Percentiles rank a stretch among this genome's conserved stretches.
Conservation (phyloP, 2,888 invertebrate species). For the Macaria notata region DNA sequence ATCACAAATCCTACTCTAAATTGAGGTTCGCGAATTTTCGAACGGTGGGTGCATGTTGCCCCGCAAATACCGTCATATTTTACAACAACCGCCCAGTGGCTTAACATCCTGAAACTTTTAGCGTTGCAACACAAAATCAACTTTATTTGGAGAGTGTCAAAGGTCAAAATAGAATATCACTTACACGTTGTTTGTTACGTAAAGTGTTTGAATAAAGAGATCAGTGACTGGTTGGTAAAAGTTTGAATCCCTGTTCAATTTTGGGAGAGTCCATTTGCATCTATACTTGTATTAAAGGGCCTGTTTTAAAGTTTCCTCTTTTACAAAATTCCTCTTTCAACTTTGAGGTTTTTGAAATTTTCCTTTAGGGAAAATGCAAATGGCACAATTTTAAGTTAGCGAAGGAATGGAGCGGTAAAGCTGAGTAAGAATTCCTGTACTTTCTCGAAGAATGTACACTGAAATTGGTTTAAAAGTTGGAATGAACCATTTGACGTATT, state of each 20-base stretch:
- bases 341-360: conserved; percentile 32
- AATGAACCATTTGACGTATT: no score
- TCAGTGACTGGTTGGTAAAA: conserved; percentile 61
- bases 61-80: conserved; percentile 58
- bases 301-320: conserved; percentile 40
- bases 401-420: conserved; percentile 9
- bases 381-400: conserved; percentile 17
- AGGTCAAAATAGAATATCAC: conserved; percentile 24
- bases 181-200: conserved; percentile 16
- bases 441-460: background rate
- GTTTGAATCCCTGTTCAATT: conserved; percentile 67
- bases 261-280: conserved; percentile 67
- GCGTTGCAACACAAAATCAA: conserved; percentile 32
- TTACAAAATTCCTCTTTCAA: conserved; percentile 39
- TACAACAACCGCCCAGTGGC: conserved; percentile 36
- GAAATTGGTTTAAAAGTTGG: no score
- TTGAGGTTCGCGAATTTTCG: conserved; percentile 53
- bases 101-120: conserved; percentile 33
- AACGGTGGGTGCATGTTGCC: conserved; percentile 55
- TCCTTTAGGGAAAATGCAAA: conserved; percentile 23
- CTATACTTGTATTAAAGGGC: conserved; percentile 43
- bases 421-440: conserved; percentile 14
- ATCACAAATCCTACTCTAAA: conserved; percentile 63
- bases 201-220: conserved; percentile 30
- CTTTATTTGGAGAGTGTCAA: conserved; percentile 20